Base-by-base conservation (phyloP, 1,140 invertebrate species). In the Drosophila orosa region DNA sequence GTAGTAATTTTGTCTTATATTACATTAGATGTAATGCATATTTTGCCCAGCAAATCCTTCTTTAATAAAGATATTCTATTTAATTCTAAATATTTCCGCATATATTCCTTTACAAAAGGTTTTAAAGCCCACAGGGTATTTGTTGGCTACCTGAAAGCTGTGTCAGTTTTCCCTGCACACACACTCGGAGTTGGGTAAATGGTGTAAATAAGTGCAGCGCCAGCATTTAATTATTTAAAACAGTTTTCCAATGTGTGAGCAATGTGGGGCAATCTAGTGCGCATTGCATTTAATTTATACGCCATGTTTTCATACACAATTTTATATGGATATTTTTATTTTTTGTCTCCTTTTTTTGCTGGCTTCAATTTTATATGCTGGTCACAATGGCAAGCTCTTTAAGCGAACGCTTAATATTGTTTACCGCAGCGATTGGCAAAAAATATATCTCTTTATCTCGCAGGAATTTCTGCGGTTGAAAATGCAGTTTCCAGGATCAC, bases 221-320 rank as follows among this genome's bases (percentile, higher is more conserved):
- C 59, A 42, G 54, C 55, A 80, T 80, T 80, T 76, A 80, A 81
- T 71, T 81, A 80, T 80, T 80, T 60, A 80, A 81, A 80, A 71
- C 62, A 47, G 67, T 80, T 75, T 58, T 24, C 24, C 42, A 25
- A 59, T 48, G 58, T 61, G 56, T 73, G 55, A 37, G 45, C 35
- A 15, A 27, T 44, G 60, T 44, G 40, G 37, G 27, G 56, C 31
- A 63, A 59, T 71, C 74, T 52, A 71, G 59, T 71, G 74, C 33
- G 42, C 42, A 37, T 50, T 78, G 33, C 59, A 35, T 55, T 52
- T 79, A 80, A 79, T 80, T 74, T 65, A 61, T 78, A 59, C 35
- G 35, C 37, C 40, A 55, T 78, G 66, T 52, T 58, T 58, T 55
- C 15, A 45, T 45, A 24, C 6, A 44, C 57, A 31, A 57, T 57